Evolutionary conservation across 1,140 invertebrate genomes (phyloP).

Genomic region (Drosophila chauvacae): DNA sequence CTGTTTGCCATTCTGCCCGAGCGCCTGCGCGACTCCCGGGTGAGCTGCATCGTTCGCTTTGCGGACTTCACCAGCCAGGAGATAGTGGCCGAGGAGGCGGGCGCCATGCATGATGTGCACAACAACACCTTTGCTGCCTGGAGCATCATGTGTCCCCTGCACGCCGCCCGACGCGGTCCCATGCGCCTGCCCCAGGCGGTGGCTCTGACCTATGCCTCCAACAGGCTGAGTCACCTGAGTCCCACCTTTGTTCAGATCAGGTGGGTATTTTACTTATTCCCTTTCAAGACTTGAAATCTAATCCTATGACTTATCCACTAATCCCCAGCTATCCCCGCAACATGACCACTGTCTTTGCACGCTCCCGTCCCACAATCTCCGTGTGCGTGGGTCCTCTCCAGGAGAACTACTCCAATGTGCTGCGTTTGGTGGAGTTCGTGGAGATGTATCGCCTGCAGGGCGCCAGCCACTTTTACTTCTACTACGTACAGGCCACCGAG

Average conservation of each 20-base stretch:
- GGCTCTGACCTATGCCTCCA: constrained; percentile 69
- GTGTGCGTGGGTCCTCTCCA: constrained; percentile 89
- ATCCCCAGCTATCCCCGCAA: constrained; percentile 70
- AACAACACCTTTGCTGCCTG: constrained; percentile 75
- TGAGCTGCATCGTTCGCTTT: constrained; percentile 73
- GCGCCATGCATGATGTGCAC: constrained; percentile 73
- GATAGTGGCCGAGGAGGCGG: constrained; percentile 65
- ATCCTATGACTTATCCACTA: neutral
- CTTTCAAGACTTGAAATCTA: neutral
- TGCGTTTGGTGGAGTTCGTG: constrained; percentile 88
- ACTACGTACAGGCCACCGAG: constrained; percentile 86
- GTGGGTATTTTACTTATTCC: constrained; percentile 17
- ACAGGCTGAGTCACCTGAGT: constrained; percentile 68
- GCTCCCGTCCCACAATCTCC: constrained; percentile 83
- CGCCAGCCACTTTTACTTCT: constrained; percentile 88
- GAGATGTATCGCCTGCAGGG: constrained; percentile 89
- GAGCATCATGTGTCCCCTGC: constrained; percentile 77
- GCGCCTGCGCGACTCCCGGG: constrained; percentile 50
- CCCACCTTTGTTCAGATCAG: constrained; percentile 76
- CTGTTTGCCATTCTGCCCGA: constrained; percentile 74
- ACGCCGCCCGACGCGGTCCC: constrained; percentile 31
- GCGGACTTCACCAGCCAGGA: constrained; percentile 63
- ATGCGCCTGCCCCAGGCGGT: constrained; percentile 68
- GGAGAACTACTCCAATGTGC: constrained; percentile 86
- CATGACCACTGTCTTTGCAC: constrained; percentile 62